phyloP scores from a whole-genome alignment of 2,888 invertebrate species.

The Caenorhabditis sp. region DNA sequence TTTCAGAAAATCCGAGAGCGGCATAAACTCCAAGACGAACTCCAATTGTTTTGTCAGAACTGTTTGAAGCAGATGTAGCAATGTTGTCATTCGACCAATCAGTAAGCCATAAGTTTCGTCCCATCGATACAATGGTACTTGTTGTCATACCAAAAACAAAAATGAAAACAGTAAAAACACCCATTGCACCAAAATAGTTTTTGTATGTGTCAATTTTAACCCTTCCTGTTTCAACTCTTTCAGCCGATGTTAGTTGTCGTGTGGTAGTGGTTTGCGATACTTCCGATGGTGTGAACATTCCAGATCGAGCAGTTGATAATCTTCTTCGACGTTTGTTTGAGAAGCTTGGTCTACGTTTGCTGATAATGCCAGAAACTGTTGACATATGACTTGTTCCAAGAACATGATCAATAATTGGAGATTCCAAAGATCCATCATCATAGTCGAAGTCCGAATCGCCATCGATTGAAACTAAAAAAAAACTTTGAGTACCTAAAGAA shows the following conservation, averaged over 20 bases:
- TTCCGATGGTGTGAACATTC: slow-evolving; percentile 19
- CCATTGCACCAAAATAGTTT: slow-evolving; percentile 68
- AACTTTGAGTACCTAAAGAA: background rate
- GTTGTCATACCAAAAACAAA: slow-evolving; percentile 64
- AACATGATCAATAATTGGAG: slow-evolving; percentile 57
- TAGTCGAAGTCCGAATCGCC: slow-evolving; percentile 61
- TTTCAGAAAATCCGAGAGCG: slow-evolving; percentile 67
- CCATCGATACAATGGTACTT: slow-evolving; percentile 65
- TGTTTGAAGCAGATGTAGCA: slow-evolving; percentile 26
- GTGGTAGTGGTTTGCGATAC: slow-evolving; percentile 21
- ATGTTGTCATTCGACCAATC: slow-evolving; percentile 70
- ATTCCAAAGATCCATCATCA: slow-evolving; percentile 50
- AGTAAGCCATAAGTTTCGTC: slow-evolving; percentile 69
- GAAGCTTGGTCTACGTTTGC: slow-evolving; percentile 39
- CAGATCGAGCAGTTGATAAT: slow-evolving; percentile 20
- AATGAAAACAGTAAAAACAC: slow-evolving; percentile 50
- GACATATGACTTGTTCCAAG: slow-evolving; percentile 67
- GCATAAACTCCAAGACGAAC: slow-evolving; percentile 67
- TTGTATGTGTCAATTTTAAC: slow-evolving; percentile 65
- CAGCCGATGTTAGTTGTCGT: slow-evolving; percentile 60
- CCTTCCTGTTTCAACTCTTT: slow-evolving; percentile 68
- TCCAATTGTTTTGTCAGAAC: slow-evolving; percentile 43
- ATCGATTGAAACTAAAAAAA: slow-evolving; percentile 13
- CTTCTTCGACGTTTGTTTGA: slow-evolving; percentile 46
- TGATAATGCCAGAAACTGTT: slow-evolving; percentile 68